These are phyloP conservation scores for Sakesphorus luctuosus DNA, from an alignment of 2,113 vertebrate species.

Conservation along the genomic window DNA sequence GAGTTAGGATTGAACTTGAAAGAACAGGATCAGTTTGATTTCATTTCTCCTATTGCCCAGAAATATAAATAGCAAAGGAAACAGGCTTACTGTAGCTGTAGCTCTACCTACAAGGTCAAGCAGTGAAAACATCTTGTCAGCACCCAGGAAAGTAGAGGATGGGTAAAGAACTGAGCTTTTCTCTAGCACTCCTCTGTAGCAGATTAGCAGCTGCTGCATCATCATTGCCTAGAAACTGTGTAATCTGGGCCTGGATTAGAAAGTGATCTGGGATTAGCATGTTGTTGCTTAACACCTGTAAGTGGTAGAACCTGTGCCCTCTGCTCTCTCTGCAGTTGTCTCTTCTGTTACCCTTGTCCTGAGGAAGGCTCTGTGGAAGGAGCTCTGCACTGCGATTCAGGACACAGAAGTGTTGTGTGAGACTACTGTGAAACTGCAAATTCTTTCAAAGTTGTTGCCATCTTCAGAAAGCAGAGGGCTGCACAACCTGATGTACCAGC, in stretches of 20 bases:
- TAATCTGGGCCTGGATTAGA: not conserved
- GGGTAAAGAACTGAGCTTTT: not conserved
- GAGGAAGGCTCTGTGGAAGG: constrained; percentile 78
- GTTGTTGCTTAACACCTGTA: not conserved
- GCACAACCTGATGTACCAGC: constrained; percentile 55
- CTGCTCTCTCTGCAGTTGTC: constrained; percentile 73
- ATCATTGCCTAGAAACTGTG: not conserved
- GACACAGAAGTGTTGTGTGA: not conserved
- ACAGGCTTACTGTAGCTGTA: not conserved
- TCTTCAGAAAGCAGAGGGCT: constrained; percentile 70
- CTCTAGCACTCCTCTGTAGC: not conserved
- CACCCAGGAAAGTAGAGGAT: not conserved
- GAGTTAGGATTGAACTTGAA: not conserved
- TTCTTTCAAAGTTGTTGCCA: constrained; percentile 80
- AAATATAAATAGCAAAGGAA: not conserved
- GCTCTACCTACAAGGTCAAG: not conserved
- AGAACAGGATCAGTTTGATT: not conserved
- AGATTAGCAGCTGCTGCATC: not conserved
- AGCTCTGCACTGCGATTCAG: constrained; percentile 72
- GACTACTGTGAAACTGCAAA: constrained; percentile 47
- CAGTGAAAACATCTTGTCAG: not conserved
- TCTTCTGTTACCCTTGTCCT: constrained; percentile 71
- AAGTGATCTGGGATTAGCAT: not conserved
- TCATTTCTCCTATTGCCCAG: not conserved
- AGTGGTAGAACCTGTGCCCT: not conserved